Conservation (phyloP, 2,113 vertebrate genomes). For the Corapipo altera region DNA sequence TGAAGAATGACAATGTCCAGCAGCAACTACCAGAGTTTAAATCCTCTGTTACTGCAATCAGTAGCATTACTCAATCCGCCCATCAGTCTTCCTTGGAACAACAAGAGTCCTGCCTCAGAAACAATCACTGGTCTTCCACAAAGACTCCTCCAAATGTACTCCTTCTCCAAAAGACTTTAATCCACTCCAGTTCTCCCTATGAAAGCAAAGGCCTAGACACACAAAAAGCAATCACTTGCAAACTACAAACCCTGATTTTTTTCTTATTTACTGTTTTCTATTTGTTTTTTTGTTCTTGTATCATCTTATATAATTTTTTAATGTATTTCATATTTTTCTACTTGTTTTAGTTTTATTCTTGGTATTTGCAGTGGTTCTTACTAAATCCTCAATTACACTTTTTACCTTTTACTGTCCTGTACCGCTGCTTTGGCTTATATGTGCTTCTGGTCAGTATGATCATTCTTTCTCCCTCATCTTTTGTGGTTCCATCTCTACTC, state of each 20-base stretch:
- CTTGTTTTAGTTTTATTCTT: neutral
- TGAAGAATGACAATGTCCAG: neutral
- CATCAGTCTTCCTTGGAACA: neutral
- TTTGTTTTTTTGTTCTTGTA: neutral
- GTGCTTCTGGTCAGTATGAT: neutral
- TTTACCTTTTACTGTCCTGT: neutral
- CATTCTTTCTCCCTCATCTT: neutral
- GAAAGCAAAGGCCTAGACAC: neutral
- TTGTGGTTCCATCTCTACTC: neutral
- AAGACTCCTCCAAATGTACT: neutral
- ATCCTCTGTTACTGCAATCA: neutral
- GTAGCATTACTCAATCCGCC: neutral
- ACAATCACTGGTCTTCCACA: neutral
- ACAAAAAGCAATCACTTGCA: neutral
- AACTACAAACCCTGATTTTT: neutral
- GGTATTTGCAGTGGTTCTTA: neutral
- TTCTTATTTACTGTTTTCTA: neutral
- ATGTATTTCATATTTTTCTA: neutral
- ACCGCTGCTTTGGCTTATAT: neutral
- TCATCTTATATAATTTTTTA: neutral
- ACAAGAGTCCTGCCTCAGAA: neutral
- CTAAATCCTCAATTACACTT: neutral
- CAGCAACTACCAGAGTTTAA: neutral
- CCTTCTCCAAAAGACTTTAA: neutral
- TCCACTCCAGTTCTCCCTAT: neutral